phyloP scores from a whole-genome alignment of 2,797 vertebrate species.

The Numenius phaeopus region DNA sequence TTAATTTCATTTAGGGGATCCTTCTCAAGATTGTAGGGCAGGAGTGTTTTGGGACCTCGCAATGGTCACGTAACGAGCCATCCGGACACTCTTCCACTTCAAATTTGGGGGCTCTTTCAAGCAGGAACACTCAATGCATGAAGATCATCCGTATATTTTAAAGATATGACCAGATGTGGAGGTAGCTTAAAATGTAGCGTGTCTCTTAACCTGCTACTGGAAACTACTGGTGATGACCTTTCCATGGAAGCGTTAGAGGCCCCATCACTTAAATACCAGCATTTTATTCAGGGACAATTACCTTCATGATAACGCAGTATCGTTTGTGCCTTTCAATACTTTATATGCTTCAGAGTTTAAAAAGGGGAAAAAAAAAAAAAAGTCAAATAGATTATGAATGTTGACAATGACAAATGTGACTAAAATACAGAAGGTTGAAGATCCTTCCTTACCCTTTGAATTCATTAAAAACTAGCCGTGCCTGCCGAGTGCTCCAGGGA shows the following conservation, averaged over 20 bases:
- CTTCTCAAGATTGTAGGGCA: background rate
- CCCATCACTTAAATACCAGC: background rate
- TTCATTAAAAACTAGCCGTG: background rate
- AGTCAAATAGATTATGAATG: background rate
- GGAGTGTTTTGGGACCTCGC: background rate
- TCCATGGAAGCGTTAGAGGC: background rate
- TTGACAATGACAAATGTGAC: background rate
- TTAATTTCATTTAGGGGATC: background rate
- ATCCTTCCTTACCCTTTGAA: background rate
- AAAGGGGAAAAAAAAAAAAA: background rate
- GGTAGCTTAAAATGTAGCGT: background rate
- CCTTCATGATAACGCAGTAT: background rate
- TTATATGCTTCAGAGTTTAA: background rate
- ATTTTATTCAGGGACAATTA: background rate
- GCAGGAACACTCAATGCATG: background rate
- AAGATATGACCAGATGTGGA: background rate
- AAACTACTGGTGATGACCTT: background rate
- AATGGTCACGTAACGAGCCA: background rate
- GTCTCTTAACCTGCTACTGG: background rate
- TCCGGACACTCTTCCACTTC: background rate
- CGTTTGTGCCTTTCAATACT: background rate
- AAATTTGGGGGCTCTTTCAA: background rate
- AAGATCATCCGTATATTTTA: background rate
- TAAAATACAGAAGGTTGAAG: background rate
- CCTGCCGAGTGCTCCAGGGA: accelerated